These are phyloP conservation scores for Hycleus cichorii DNA, from an alignment of 1,140 invertebrate species.

Conservation along the genomic window DNA sequence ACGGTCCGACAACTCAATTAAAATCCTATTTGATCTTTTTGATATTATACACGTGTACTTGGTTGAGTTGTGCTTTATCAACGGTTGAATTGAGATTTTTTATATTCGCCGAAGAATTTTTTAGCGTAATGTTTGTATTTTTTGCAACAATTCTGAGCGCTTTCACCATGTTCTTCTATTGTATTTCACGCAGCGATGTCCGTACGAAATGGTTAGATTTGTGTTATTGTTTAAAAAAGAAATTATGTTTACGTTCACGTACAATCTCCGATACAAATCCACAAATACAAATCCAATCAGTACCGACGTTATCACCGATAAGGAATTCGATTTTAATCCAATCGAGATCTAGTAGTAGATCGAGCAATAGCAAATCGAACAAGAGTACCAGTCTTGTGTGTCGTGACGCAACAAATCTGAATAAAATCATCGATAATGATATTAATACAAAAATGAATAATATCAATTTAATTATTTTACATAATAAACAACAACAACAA, in stretches of 20 bases:
- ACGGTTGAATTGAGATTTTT: conserved; percentile 49
- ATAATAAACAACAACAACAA: conserved; percentile 43
- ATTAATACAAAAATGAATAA: conserved; percentile 43
- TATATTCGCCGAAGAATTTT: conserved; percentile 66
- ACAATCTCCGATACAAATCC: conserved; percentile 58
- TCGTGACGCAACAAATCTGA: too few species aligned
- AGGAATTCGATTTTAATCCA: conserved; percentile 27
- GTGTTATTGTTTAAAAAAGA: conserved; percentile 52
- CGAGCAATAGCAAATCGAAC: conserved; percentile 50
- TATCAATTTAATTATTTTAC: conserved; percentile 58
- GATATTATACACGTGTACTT: conserved; percentile 67
- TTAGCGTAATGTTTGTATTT: conserved; percentile 68
- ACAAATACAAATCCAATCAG: conserved; percentile 38
- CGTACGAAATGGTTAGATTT: conserved; percentile 63
- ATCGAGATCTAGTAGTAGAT: conserved; percentile 55
- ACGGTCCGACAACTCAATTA: conserved; percentile 71
- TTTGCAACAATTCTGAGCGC: conserved; percentile 63
- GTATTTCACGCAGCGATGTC: conserved; percentile 74
- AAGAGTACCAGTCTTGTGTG: too few species aligned
- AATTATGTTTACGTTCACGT: conserved; percentile 54
- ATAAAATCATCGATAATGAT: conserved; percentile 14
- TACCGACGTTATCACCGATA: conserved; percentile 31
- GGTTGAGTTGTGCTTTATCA: conserved; percentile 63
- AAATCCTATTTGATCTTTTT: conserved; percentile 71
- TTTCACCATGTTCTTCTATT: conserved; percentile 83